Conservation (phyloP, 2,888 invertebrate species). For the Oscheius sp. region DNA sequence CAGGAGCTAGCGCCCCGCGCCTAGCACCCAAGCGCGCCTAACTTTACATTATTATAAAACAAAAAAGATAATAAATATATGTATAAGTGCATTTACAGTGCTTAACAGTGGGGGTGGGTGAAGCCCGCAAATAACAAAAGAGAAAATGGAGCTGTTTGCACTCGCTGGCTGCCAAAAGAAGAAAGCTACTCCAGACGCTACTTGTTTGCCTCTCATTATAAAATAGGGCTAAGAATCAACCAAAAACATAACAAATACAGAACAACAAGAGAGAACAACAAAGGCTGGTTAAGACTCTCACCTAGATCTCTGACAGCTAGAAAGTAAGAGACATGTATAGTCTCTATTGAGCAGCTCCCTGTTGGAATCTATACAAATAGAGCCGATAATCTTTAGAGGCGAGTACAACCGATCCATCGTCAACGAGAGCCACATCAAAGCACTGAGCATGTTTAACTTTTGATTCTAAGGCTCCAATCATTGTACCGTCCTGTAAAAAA, state of each 20-base stretch:
- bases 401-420: slow-evolving; percentile 95
- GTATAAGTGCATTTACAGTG: slow-evolving; percentile 37
- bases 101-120: slow-evolving; percentile 32
- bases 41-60: slow-evolving; percentile 34
- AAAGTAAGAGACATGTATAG: not conserved
- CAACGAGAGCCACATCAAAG: slow-evolving; percentile 98
- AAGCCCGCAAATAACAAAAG: slow-evolving; percentile 23
- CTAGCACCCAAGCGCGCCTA: slow-evolving; percentile 33
- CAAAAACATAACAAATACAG: slow-evolving; percentile 25
- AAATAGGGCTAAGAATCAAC: slow-evolving; percentile 31
- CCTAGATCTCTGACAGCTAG: not conserved
- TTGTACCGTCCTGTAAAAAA: slow-evolving; percentile 83
- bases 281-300: not conserved
- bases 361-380: slow-evolving; percentile 92
- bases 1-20: slow-evolving; percentile 30
- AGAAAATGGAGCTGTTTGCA: not conserved
- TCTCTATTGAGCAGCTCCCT: slow-evolving; percentile 11
- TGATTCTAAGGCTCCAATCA: slow-evolving; percentile 96
- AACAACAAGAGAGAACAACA: slow-evolving; percentile 31
- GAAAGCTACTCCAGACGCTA: not conserved
- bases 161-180: not conserved
- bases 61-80: slow-evolving; percentile 29
- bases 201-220: slow-evolving; percentile 14
- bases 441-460: slow-evolving; percentile 99
- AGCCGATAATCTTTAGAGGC: slow-evolving; percentile 99